These are phyloP conservation scores for Pelodiscus sinensis DNA, from an alignment of 2,113 vertebrate genomes.

Conservation along the genomic window DNA sequence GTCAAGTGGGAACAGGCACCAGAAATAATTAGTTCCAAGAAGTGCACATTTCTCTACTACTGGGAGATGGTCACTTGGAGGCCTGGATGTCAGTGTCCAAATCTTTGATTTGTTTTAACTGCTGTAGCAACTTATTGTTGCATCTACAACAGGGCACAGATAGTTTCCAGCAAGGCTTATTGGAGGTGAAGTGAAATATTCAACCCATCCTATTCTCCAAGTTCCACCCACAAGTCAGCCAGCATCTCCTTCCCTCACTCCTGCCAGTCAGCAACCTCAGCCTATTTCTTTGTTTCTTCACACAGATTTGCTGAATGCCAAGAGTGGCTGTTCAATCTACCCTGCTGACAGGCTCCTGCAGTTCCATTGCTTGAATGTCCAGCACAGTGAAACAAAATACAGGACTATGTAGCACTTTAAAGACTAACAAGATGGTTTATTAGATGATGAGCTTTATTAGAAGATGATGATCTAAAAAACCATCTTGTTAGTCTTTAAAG, in stretches of 20 bases:
- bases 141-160: fast-evolving
- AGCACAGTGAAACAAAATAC: too few species aligned
- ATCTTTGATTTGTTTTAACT: not conserved
- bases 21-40: not conserved
- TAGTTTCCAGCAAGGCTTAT: not conserved
- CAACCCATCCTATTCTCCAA: not conserved
- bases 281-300: not conserved
- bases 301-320: not conserved
- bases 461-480: too few species aligned
- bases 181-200: not conserved
- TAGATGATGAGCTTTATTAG: too few species aligned
- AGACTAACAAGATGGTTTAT: too few species aligned
- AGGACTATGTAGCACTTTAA: too few species aligned
- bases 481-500: too few species aligned
- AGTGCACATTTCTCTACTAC: not conserved
- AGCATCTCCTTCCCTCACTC: not conserved
- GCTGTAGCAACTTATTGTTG: fast-evolving
- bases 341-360: not conserved
- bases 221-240: not conserved
- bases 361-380: too few species aligned
- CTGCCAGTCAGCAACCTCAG: not conserved
- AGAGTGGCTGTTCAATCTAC: not conserved
- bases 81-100: too few species aligned
- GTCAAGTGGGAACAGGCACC: not conserved
- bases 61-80: not conserved